A percentile compares a stretch with the other conserved stretches of the same genome.
phyloP scores from a whole-genome alignment of 1,140 invertebrate genomes.

The Druon quercuslanigerum region DNA sequence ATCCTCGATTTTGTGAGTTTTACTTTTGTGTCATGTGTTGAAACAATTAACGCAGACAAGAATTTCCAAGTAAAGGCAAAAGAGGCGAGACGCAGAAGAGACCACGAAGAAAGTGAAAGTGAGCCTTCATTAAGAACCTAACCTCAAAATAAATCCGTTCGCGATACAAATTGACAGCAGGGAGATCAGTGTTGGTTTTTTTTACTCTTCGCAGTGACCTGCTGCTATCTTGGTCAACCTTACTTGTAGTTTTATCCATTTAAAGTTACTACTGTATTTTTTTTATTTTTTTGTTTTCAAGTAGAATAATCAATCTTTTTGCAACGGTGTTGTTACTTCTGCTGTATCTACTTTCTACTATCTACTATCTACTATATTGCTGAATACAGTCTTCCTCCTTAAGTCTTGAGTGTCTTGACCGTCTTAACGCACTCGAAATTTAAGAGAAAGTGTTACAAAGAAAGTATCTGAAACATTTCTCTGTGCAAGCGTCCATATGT shows the following conservation, averaged over 20 bases:
- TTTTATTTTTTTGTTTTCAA: background rate
- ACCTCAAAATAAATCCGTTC: constrained; percentile 5
- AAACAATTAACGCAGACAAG: background rate
- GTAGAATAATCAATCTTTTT: background rate
- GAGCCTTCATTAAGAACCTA: constrained; percentile 19
- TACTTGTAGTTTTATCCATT: background rate
- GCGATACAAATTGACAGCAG: background rate
- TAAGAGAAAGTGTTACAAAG: constrained; percentile 23
- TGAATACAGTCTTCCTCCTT: background rate
- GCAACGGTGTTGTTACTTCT: too few species aligned
- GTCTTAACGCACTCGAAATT: constrained; percentile 8
- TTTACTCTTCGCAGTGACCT: constrained; percentile 21
- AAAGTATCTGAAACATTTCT: background rate
- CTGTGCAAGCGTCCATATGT: background rate
- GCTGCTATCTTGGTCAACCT: background rate
- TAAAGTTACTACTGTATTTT: background rate
- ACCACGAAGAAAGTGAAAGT: constrained; percentile 14
- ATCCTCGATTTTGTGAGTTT: background rate
- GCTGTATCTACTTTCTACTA: too few species aligned
- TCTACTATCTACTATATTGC: too few species aligned
- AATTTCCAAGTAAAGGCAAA: constrained; percentile 3
- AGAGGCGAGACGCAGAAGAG: background rate
- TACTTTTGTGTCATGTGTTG: constrained; percentile 8
- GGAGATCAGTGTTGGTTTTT: background rate
- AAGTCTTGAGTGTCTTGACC: too few species aligned